Evolutionary conservation across 2,888 invertebrate genomes (phyloP).

Genomic region (Ligdia adustata): DNA sequence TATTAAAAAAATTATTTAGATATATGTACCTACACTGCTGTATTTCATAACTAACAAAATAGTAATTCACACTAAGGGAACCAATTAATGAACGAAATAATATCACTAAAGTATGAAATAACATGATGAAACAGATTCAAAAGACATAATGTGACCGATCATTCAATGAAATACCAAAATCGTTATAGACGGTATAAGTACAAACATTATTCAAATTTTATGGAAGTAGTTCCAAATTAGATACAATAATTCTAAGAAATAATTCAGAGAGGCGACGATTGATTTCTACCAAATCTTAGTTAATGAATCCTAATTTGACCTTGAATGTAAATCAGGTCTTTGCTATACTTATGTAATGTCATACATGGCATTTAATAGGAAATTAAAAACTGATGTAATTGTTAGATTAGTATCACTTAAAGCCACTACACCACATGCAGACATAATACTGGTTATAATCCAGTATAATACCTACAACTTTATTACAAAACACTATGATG

Average conservation of each 20-base stretch:
- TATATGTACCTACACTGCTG: too few species aligned
- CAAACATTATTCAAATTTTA: constrained; percentile 38
- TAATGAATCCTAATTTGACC: constrained; percentile 38
- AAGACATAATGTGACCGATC: constrained; percentile 9
- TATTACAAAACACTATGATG: constrained; percentile 3
- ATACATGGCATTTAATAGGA: constrained; percentile 23
- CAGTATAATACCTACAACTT: background rate
- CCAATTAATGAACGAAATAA: too few species aligned
- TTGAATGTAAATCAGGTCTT: constrained; percentile 39
- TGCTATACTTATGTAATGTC: constrained; percentile 34
- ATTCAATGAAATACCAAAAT: constrained; percentile 21
- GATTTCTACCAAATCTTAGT: constrained; percentile 38
- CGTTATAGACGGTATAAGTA: constrained; percentile 27
- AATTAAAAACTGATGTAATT: constrained; percentile 18
- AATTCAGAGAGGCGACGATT: constrained; percentile 31
- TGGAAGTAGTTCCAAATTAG: constrained; percentile 38
- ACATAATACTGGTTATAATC: constrained; percentile 8
- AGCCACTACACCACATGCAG: constrained; percentile 1
- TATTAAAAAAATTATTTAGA: too few species aligned
- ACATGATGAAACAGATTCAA: constrained; percentile 2
- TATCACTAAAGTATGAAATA: too few species aligned
- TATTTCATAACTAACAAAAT: too few species aligned
- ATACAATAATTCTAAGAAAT: constrained; percentile 33
- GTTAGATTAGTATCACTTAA: constrained; percentile 9
- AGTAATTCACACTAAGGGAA: too few species aligned